Percentiles rank a stretch among this genome's conserved stretches.
Conservation (phyloP, 2,113 vertebrate genomes). For the Lathamus discolor region DNA sequence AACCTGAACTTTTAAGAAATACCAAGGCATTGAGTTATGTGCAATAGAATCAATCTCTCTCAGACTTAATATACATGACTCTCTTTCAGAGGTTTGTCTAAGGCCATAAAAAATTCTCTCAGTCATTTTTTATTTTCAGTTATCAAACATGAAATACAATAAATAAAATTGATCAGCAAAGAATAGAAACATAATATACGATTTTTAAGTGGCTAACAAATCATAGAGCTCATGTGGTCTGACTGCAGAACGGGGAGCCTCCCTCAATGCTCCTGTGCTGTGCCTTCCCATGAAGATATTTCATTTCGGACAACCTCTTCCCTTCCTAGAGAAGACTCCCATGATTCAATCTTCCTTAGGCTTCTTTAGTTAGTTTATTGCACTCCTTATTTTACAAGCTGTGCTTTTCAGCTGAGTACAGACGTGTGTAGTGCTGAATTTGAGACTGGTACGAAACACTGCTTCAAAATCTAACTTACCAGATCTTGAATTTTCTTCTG, state of each 20-base stretch:
- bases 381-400: background rate
- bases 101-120: background rate
- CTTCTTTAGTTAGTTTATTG: background rate
- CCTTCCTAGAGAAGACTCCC: background rate
- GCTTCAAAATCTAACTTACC: background rate
- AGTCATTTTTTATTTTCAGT: conserved; percentile 18
- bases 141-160: conserved; percentile 10
- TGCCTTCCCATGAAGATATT: background rate
- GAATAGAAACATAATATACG: background rate
- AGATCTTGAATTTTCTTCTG: background rate
- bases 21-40: background rate
- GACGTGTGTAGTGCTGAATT: background rate
- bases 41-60: background rate
- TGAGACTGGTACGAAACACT: background rate
- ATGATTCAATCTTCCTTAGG: background rate
- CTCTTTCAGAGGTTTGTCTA: background rate
- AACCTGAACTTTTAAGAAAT: background rate
- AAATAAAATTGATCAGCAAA: conserved; percentile 2
- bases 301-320: background rate
- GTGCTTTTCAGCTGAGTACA: background rate
- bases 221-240: accelerated
- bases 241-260: accelerated
- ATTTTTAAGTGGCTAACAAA: background rate
- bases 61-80: background rate
- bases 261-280: background rate